phyloP scores from a whole-genome alignment of 2,888 invertebrate species.

The Orgyia antiqua region DNA sequence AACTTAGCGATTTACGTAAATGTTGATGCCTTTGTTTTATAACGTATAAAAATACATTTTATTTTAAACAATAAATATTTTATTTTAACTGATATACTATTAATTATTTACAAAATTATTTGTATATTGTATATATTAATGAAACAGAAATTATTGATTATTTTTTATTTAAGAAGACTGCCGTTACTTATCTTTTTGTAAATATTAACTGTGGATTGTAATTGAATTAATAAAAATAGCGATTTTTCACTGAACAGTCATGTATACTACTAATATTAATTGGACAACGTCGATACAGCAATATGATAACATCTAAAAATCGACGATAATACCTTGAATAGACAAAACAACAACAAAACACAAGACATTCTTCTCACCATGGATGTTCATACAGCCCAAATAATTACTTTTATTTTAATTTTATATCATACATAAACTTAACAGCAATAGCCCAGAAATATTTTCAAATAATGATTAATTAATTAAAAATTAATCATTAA shows the following conservation, averaged over 20 bases:
- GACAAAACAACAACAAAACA: slow-evolving; percentile 41
- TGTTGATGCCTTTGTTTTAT: slow-evolving; percentile 57
- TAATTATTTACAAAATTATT: slow-evolving; percentile 64
- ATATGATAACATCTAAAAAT: slow-evolving; percentile 23
- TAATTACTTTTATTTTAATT: slow-evolving; percentile 50
- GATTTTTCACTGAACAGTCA: slow-evolving; percentile 62
- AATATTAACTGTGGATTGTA: slow-evolving; percentile 47
- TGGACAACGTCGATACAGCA: slow-evolving; percentile 26
- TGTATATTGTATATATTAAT: slow-evolving; percentile 45
- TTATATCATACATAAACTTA: slow-evolving; percentile 36
- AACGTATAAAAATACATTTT: slow-evolving; percentile 28
- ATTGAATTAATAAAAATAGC: slow-evolving; percentile 58
- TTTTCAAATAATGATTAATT: slow-evolving; percentile 48
- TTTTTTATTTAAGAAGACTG: slow-evolving; percentile 72
- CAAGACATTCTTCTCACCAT: slow-evolving; percentile 65
- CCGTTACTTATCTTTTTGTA: slow-evolving; percentile 56
- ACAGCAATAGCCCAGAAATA: slow-evolving; percentile 71
- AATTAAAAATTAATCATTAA: too few relatives aligned
- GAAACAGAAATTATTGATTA: slow-evolving; percentile 46
- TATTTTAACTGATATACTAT: slow-evolving; percentile 45
- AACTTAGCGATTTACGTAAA: slow-evolving; percentile 56
- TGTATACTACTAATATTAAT: slow-evolving; percentile 34
- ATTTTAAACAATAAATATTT: slow-evolving; percentile 45
- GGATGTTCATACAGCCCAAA: slow-evolving; percentile 64
- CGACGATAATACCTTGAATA: slow-evolving; percentile 41